A percentile compares a stretch with the other conserved stretches of the same genome.
Conservation (phyloP, 2,888 invertebrate genomes). For the Oxyscelio sp. region DNA sequence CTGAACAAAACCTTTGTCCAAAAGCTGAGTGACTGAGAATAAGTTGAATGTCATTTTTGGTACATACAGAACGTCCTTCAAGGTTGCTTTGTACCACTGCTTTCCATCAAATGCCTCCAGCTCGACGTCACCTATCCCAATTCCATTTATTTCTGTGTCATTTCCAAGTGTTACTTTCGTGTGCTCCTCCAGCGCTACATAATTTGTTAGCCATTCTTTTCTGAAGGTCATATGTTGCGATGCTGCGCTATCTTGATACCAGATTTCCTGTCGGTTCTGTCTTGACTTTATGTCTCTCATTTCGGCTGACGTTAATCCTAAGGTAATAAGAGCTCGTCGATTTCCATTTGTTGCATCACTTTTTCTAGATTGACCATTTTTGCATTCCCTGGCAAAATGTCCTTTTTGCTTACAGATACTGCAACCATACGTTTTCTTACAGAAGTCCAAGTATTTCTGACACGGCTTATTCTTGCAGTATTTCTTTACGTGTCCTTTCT, state of each 20-base stretch:
- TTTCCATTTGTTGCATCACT: neutral
- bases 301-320: slow-evolving; percentile 15
- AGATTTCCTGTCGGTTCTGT: neutral
- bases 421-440: slow-evolving; percentile 35
- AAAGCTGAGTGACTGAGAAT: slow-evolving; percentile 77
- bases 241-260: slow-evolving; percentile 55
- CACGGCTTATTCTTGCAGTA: slow-evolving; percentile 29
- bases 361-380: neutral
- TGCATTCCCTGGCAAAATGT: slow-evolving; percentile 41
- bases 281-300: neutral
- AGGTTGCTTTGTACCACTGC: slow-evolving; percentile 69
- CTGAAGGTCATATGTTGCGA: slow-evolving; percentile 52
- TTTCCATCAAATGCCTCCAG: slow-evolving; percentile 78
- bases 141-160: slow-evolving; percentile 76
- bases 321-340: slow-evolving; percentile 22
- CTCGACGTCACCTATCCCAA: slow-evolving; percentile 77
- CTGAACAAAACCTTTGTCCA: slow-evolving; percentile 79
- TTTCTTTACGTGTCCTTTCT: slow-evolving; percentile 33
- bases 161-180: slow-evolving; percentile 69
- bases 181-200: neutral
- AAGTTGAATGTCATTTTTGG: slow-evolving; percentile 76
- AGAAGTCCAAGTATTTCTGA: slow-evolving; percentile 25
- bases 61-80: slow-evolving; percentile 71
- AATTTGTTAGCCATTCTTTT: slow-evolving; percentile 36
- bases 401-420: slow-evolving; percentile 24